Evolutionary conservation across 2,113 vertebrate genomes (phyloP), one percentile per base, ranked within the genome.

Genomic region (Lutjanus erythropterus): DNA sequence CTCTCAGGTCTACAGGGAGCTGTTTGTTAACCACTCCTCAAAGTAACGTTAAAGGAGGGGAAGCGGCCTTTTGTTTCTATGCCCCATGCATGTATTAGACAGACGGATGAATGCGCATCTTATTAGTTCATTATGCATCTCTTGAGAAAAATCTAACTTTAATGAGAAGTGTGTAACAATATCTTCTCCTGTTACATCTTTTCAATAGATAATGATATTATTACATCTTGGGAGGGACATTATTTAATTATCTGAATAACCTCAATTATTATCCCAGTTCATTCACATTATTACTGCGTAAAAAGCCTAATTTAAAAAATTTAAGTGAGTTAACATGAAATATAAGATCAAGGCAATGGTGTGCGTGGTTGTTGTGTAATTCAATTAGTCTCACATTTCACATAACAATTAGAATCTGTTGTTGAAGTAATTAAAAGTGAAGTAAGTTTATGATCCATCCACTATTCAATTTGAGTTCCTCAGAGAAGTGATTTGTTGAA

Each of bases 191-290:
- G 47, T 80, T 64, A 46, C 41, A 64, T 47, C 27, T 53, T 4
- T 61, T 73, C 42, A 56, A 59, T 44, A 39, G 12, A 80, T 73
- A 66, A 72, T 68, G 12, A 55, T 31, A 58, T 81, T 42, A 75
- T n/a, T 27, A 67, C 35, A 60, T 75, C 75, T 37, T 7, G 53
- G 44, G 53, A 85, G 60, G 33, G 35, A 66, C 25, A 10, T 80
- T 66, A 68, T 79, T 61, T 41, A 39, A 80, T 89, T 39, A 50
- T 61, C 35, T 72, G 4, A 53, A 70, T 35, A 62, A 83, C n/a
- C n/a, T n/a, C n/a, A n/a, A n/a, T n/a, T 49, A 1, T 39, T 23
- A 72, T 72, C 56, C 78, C 21, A 68, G n/a, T 67, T 80, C 47
- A 75, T 39, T 35, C 61, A 25, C 31, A 61, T 9, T 21, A 19